Conservation (phyloP, 2,888 invertebrate species). For the Entomobrya proxima region DNA sequence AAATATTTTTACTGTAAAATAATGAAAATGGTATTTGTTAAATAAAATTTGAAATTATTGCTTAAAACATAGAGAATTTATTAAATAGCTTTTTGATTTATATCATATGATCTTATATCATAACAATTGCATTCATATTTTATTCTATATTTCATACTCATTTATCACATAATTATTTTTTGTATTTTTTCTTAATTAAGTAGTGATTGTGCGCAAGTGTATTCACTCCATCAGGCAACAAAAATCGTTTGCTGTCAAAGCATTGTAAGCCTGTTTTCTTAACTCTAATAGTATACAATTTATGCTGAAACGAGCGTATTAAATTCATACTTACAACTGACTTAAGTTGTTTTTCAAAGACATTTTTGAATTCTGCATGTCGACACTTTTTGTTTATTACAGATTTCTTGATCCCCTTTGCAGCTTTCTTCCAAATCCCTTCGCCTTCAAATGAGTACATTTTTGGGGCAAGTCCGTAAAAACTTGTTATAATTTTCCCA, state of each 20-base stretch:
- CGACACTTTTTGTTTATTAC: slow-evolving; percentile 10
- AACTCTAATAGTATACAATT: slow-evolving; percentile 23
- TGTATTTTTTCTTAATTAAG: not conserved
- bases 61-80: no score
- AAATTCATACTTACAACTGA: slow-evolving; percentile 26
- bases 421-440: slow-evolving; percentile 41
- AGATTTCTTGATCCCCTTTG: slow-evolving; percentile 58
- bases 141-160: no score
- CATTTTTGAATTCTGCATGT: slow-evolving; percentile 9
- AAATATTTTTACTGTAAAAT: no score
- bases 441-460: slow-evolving; percentile 40
- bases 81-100: not conserved
- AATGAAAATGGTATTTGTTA: no score
- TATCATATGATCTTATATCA: no score
- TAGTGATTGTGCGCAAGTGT: slow-evolving; percentile 34
- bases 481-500: slow-evolving; percentile 66
- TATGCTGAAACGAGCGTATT: slow-evolving; percentile 41
- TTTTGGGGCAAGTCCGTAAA: slow-evolving; percentile 72
- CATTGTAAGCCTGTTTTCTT: slow-evolving; percentile 44
- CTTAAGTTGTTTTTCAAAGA: slow-evolving; percentile 18
- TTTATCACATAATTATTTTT: no score
- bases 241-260: slow-evolving; percentile 63
- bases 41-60: no score
- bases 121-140: no score
- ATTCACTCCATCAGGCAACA: slow-evolving; percentile 53